Evolutionary conservation across 2,797 vertebrate genomes (phyloP), one percentile per base, ranked within the genome.

Genomic region (Rhodeus uyekii): DNA sequence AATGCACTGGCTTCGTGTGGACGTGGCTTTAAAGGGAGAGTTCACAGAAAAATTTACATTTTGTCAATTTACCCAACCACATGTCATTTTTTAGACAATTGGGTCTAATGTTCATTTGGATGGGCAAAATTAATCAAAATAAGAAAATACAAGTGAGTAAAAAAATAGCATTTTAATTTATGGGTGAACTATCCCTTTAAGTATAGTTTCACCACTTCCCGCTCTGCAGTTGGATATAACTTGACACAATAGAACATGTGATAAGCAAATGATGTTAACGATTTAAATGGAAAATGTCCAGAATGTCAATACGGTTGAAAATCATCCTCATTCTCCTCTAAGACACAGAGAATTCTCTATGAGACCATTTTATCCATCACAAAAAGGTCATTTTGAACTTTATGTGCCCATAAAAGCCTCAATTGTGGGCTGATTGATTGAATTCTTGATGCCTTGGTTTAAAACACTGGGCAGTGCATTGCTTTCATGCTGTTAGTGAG

Each of bases 311-410:
- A 53, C 22, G 22, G 39, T 68, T 42, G 16, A 82, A 83, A 50
- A 69, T 16, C 14, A 48, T 71, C 27, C 44, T 36, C 83, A 72
- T 63, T 82, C 34, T 22, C 38, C 55, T 46, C 71, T 58, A 82
- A 82, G n/a, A 65, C 68, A 48, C 68, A 50, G 67, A 44, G 22
- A 42, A 67, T 19, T 16, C 32, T 36, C n/a, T 16, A 10, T 39
- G 18, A 69, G 67, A 38, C 36, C 38, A 68, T 39, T 27, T 68
- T 84, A 55, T 48, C 12, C n/a, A 76, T 68, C 77, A 65, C 38
- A 71, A 68, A 80, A 82, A 72, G 55, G 50, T 58, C 24, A 81
- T 86, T 84, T 83, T 76, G 61, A 73, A 76, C 73, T 84, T 82
- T 71, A 79, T 82, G 64, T 68, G 22, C 36, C 65, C 38, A 86